Evolutionary conservation across 1,140 invertebrate species (phyloP).

Genomic region (Piezodorus guildinii): DNA sequence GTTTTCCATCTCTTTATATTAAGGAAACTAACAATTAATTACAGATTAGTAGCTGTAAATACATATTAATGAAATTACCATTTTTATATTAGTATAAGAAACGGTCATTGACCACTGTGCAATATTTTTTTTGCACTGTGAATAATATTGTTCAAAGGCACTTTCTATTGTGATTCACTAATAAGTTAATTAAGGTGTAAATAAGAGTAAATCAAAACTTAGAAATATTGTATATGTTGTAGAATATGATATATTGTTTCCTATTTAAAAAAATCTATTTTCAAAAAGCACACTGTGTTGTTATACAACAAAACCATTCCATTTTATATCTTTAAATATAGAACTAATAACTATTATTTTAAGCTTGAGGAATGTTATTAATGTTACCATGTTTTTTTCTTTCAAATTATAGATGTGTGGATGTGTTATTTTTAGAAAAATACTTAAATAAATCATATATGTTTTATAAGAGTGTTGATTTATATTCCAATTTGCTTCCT

Average conservation of each 20-base stretch:
- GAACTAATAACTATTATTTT: background rate
- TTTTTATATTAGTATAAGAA: slow-evolving; percentile 3
- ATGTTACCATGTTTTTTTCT: slow-evolving; percentile 10
- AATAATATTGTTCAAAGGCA: background rate
- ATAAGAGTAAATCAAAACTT: slow-evolving; percentile 8
- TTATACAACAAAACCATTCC: slow-evolving; percentile 4
- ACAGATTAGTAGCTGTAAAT: slow-evolving; percentile 5
- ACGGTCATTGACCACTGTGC: background rate
- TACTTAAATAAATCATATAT: slow-evolving; percentile 14
- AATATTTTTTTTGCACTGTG: slow-evolving; percentile 7
- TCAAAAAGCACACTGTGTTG: background rate
- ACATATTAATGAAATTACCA: background rate
- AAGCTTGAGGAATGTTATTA: slow-evolving; percentile 2
- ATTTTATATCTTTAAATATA: slow-evolving; percentile 9
- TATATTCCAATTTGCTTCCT: too few species aligned
- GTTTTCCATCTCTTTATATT: too few species aligned
- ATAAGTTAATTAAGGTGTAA: background rate
- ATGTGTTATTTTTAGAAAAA: slow-evolving; percentile 8
- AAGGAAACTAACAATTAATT: background rate
- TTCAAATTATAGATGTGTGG: background rate
- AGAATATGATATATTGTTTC: background rate
- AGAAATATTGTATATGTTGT: slow-evolving; percentile 6
- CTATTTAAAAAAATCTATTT: background rate
- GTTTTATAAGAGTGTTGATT: background rate
- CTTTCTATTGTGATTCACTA: slow-evolving; percentile 13